Evolutionary conservation across 2,888 invertebrate genomes (phyloP), one percentile per base, ranked within the genome.

Genomic region (Odontothrips loti): DNA sequence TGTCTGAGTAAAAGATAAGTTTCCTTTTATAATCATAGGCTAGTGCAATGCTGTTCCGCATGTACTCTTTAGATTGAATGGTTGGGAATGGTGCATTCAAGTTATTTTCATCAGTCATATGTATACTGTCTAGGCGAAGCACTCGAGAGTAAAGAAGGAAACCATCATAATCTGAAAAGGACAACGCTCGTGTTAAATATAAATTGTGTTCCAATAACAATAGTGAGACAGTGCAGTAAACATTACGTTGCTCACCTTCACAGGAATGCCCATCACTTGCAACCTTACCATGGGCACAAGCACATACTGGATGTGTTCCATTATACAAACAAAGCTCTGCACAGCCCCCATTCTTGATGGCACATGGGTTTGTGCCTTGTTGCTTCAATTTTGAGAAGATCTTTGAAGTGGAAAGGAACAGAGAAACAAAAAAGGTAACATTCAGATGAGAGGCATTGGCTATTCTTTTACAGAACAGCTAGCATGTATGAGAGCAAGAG

Each of bases 11-110:
- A 89, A 95, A 96, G 80, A 96, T 89, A 80, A 92, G 88, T 84
- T 91, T 89, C 51, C 89, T 88, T 82, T 88, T 88, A 87, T 93
- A 95, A 88, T 95, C 94, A 87, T 93, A 95, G 1, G 95, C 91
- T 81, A 97, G 89, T 34, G 95, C 96, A 85, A 96, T 96, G 12
- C 95, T 95, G 88, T 96, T 96, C 82, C 94, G 90, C 91, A 96
- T 93, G 85, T 91, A 88, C 9, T 92, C 92, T 83, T 91, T 88
- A 86, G 94, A 92, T 83, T 91, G 90, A 81, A 96, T 94, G 68
- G 91, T 90, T 79, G 92, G 91, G 84, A 93, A 92, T 0, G 96
- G 96, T 58, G 94, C 91, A 86, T 96, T 96, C 85, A 93, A 91
- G 80, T 90, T 90, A 34, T 86, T 85, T 82, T 92, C 92, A 85